Evolutionary conservation across 1,140 invertebrate species (phyloP).

Genomic region (Sminthurinus signatus): DNA sequence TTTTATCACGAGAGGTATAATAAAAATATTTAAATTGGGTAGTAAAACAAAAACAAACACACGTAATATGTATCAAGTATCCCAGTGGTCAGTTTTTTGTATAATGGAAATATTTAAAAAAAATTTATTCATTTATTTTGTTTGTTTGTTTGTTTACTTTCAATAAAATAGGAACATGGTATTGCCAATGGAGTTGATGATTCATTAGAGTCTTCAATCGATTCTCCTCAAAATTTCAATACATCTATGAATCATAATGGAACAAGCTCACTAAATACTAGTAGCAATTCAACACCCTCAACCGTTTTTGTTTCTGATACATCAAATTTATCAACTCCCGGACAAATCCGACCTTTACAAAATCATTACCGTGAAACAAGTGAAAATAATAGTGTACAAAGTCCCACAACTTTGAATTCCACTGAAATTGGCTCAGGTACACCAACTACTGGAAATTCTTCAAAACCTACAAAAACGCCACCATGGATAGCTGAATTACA

Average conservation of each 20-base stretch:
- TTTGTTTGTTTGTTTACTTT: background rate
- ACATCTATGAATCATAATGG: background rate
- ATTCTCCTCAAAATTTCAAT: no score
- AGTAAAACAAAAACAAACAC: background rate
- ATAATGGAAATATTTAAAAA: background rate
- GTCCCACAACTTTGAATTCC: constrained; percentile 9
- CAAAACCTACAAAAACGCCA: constrained; percentile 10
- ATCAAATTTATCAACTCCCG: background rate
- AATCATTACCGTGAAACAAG: constrained; percentile 19
- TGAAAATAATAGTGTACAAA: background rate
- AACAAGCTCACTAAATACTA: background rate
- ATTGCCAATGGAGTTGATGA: constrained; percentile 16
- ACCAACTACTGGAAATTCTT: background rate
- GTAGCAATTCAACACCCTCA: background rate
- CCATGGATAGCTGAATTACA: constrained; percentile 39
- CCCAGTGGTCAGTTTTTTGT: background rate
- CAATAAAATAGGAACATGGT: constrained; percentile 10
- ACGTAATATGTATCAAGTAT: background rate
- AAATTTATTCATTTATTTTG: background rate
- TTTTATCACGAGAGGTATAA: constrained; percentile 25
- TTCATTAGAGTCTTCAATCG: background rate
- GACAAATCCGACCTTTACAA: constrained; percentile 15
- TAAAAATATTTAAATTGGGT: background rate
- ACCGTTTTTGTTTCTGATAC: background rate
- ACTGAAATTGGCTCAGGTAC: constrained; percentile 9